These are phyloP conservation scores for Neomorphus geoffroyi DNA, from an alignment of 2,797 vertebrate species.

Conservation along the genomic window DNA sequence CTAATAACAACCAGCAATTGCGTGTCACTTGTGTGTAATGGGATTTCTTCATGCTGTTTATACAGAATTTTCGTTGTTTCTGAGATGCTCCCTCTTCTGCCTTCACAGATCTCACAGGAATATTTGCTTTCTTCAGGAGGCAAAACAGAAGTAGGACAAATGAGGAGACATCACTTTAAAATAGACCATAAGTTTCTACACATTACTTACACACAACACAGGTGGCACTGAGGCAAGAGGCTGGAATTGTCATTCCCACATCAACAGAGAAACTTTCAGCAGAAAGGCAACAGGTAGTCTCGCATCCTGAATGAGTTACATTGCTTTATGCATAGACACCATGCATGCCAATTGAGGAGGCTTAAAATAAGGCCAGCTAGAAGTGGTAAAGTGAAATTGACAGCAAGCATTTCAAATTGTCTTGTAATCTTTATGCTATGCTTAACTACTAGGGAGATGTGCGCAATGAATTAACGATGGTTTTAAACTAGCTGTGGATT, in stretches of 20 bases:
- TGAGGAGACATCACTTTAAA: neutral
- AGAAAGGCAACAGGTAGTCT: neutral
- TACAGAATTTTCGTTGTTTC: neutral
- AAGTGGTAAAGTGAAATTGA: neutral
- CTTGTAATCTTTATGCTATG: neutral
- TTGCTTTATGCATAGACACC: neutral
- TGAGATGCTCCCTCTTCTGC: neutral
- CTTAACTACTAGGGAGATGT: neutral
- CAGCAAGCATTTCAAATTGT: neutral
- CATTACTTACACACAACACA: neutral
- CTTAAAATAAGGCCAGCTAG: neutral
- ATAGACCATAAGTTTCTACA: neutral
- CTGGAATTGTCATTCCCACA: neutral
- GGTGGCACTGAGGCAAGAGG: neutral
- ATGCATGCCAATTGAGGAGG: neutral
- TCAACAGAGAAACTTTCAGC: neutral
- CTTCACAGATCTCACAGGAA: neutral
- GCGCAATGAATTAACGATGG: neutral
- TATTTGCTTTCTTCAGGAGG: slow-evolving; percentile 2
- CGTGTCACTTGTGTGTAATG: neutral
- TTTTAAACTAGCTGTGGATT: neutral
- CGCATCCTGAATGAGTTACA: neutral
- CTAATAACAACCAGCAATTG: slow-evolving; percentile 13
- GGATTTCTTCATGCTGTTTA: neutral
- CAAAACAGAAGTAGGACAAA: slow-evolving; percentile 16